Percentiles rank a stretch among this genome's conserved stretches.
Evolutionary conservation across 2,888 invertebrate species (phyloP).

Genomic region (Ferdinandea cuprea): DNA sequence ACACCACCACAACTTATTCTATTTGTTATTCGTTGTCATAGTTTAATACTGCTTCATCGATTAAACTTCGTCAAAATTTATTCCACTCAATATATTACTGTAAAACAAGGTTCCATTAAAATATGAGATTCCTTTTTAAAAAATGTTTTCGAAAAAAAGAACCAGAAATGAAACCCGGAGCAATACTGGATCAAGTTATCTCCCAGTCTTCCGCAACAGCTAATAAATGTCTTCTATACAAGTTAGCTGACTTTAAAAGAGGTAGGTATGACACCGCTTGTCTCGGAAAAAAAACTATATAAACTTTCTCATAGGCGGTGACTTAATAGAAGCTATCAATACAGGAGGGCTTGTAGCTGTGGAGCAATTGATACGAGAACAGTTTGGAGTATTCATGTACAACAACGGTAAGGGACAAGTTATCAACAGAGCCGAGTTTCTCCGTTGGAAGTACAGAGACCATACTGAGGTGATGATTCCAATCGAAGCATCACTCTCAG

Average conservation of each 20-base stretch:
- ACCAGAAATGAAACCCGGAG: constrained; percentile 85
- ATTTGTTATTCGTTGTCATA: constrained; percentile 7
- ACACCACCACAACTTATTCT: too few relatives aligned
- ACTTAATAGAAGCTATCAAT: constrained; percentile 93
- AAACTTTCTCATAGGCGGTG: constrained; percentile 86
- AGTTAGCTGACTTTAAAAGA: constrained; percentile 94
- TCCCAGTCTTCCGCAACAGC: constrained; percentile 92
- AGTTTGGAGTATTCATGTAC: constrained; percentile 95
- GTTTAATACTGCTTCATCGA: constrained; percentile 20
- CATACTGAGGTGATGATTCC: constrained; percentile 92
- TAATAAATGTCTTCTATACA: constrained; percentile 93
- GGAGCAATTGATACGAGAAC: constrained; percentile 92
- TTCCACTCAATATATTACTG: not conserved
- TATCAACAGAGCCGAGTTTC: constrained; percentile 93
- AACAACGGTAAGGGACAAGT: constrained; percentile 92
- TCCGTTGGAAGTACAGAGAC: constrained; percentile 95
- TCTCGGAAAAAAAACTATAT: not conserved
- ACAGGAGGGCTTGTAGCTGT: constrained; percentile 92
- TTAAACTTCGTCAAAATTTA: constrained; percentile 12
- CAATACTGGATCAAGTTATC: constrained; percentile 94
- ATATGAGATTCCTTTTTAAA: constrained; percentile 81
- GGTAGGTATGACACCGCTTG: constrained; percentile 82
- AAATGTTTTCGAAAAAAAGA: constrained; percentile 82
- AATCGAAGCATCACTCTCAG: constrained; percentile 92
- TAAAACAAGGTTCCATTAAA: not conserved